Base-by-base conservation (phyloP, 2,797 vertebrate species). In the Sarcoramphus papa region DNA sequence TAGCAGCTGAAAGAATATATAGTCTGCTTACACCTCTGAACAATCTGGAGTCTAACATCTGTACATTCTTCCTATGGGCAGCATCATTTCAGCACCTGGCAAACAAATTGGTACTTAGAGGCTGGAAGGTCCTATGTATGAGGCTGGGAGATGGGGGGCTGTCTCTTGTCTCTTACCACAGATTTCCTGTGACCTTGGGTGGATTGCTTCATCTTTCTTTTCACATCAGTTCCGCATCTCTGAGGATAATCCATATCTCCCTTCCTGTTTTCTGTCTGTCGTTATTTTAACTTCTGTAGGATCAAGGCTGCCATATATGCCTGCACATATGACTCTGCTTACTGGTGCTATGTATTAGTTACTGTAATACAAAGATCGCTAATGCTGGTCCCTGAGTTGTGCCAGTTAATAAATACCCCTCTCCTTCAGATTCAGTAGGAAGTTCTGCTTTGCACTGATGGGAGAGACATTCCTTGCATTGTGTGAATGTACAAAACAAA, bases 401-500 rank as follows among this genome's bases (percentile, higher is more conserved):
- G 72, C 28, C 62, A 16, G 11, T 69, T 78, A 77, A 64, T 57
- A 88, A 90, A 70, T 83, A 65, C 12, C 63, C 35, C 40, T 93
- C 41, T 93, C 82, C 76, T 75, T 72, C 84, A 89, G 56, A 83
- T 53, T 62, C 84, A 81, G 54, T 91, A 89, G 94, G 93, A 95
- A 97, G 87, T 92, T 94, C 93, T 94, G 94, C 87, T 86, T 90
- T 75, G 69, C 87, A 53, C 65, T 84, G 86, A 75, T 92, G 96
- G 90, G 73, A 91, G 76, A 94, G 79, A 95, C 82, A 93, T 94
- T 93, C 87, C 89, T 97, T 95, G 85, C 87, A 95, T 95, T 96
- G 97, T 95, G 90, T 77, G 60, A 93, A 78, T 53, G 65, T 50
- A 90, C 85, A 90, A 95, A 97, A 96, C 96, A 97, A 96, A 97